Evolutionary conservation across 2,113 vertebrate species (phyloP).

Genomic region (Mirounga angustirostris): DNA sequence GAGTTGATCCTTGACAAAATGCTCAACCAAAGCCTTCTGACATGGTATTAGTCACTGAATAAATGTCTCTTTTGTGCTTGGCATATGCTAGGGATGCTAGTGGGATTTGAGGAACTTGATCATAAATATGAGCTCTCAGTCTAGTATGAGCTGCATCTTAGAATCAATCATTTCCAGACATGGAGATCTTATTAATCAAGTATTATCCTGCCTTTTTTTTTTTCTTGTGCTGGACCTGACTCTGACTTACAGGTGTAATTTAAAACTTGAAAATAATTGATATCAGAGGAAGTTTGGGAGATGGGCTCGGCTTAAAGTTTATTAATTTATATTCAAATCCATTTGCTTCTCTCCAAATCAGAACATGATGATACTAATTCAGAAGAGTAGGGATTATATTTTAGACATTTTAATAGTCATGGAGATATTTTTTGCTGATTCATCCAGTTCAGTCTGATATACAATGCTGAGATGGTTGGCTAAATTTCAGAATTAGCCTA

Average conservation of each 20-base stretch:
- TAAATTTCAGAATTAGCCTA: background rate
- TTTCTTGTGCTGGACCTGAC: background rate
- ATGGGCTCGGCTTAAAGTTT: background rate
- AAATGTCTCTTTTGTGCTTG: background rate
- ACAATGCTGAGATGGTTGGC: background rate
- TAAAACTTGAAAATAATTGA: conserved; percentile 44
- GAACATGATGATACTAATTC: conserved; percentile 30
- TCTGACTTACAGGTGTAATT: background rate
- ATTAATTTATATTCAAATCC: background rate
- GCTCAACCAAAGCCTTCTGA: background rate
- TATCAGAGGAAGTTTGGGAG: background rate
- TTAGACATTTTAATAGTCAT: conserved; percentile 19
- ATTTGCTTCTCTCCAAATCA: background rate
- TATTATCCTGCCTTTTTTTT: background rate
- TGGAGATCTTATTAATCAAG: background rate
- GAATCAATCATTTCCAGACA: conserved; percentile 42
- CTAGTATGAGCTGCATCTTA: background rate
- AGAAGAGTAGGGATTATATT: background rate
- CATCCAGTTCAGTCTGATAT: conserved; percentile 17
- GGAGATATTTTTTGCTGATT: conserved; percentile 40
- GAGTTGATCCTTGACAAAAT: conserved; percentile 14
- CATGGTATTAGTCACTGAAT: background rate
- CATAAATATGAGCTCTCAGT: background rate
- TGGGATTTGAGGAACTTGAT: background rate
- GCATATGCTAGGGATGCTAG: background rate